These are phyloP conservation scores for Philotrypesis tridentata DNA, from an alignment of 1,140 invertebrate species.

Conservation along the genomic window DNA sequence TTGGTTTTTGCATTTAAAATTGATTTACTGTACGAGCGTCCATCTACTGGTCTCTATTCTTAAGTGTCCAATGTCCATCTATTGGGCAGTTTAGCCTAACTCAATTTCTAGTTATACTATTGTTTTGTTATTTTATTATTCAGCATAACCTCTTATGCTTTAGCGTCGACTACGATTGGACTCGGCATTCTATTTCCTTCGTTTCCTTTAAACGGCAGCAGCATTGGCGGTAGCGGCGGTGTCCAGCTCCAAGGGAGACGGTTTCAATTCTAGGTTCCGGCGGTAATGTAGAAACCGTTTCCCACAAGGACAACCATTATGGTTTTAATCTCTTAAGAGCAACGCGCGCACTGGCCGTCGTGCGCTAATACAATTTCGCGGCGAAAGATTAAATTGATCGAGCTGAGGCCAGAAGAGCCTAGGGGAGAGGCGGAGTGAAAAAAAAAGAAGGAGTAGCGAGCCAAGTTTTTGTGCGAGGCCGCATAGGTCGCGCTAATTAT, in stretches of 20 bases:
- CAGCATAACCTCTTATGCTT: not conserved
- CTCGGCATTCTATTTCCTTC: not conserved
- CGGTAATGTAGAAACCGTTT: slow-evolving; percentile 35
- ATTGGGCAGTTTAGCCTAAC: no score
- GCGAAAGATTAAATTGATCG: slow-evolving; percentile 43
- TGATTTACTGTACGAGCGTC: no score
- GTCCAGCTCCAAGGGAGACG: not conserved
- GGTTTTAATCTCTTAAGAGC: slow-evolving; percentile 45
- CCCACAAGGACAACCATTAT: slow-evolving; percentile 36
- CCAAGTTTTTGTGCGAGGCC: not conserved
- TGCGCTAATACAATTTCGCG: slow-evolving; percentile 36
- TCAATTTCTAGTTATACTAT: no score
- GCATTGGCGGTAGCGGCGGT: not conserved
- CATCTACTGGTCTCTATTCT: no score
- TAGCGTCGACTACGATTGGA: not conserved
- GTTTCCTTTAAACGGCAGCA: not conserved
- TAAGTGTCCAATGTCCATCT: no score
- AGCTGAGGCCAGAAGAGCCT: not conserved
- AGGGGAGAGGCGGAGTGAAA: not conserved
- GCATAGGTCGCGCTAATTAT: slow-evolving; percentile 28
- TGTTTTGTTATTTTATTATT: no score
- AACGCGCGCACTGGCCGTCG: not conserved
- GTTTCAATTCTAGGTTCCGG: slow-evolving; percentile 38
- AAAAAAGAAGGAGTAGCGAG: no score
- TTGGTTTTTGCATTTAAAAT: no score